Evolutionary conservation across 2,113 vertebrate species (phyloP).

Genomic region (Pristiophorus japonicus): DNA sequence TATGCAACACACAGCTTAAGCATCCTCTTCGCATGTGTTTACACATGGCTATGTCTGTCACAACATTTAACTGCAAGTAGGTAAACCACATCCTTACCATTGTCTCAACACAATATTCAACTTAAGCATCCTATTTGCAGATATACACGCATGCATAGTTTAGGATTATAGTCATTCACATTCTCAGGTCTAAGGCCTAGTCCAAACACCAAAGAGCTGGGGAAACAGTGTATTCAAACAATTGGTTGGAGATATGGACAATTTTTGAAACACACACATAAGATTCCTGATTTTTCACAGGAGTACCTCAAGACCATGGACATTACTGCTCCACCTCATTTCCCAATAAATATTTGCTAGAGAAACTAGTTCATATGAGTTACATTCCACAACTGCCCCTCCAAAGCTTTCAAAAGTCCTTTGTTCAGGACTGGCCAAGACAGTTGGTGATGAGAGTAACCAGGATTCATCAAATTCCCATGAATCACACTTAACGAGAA

Average conservation of each 20-base stretch:
- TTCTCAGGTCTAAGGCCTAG: background rate
- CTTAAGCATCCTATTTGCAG: background rate
- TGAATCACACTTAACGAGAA: background rate
- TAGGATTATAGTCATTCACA: background rate
- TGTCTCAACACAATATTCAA: background rate
- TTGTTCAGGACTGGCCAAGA: background rate
- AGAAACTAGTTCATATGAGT: background rate
- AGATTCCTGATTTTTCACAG: background rate
- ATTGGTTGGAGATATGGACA: background rate
- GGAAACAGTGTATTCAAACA: background rate
- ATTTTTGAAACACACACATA: background rate
- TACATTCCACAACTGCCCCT: background rate
- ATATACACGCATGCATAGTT: background rate
- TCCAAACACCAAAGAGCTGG: background rate
- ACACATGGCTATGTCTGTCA: background rate
- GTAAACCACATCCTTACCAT: constrained; percentile 10
- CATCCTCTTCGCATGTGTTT: constrained; percentile 10
- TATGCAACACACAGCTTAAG: background rate
- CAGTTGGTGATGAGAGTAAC: background rate
- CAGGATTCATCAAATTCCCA: background rate
- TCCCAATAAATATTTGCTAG: background rate
- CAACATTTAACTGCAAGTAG: background rate
- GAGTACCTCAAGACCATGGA: background rate
- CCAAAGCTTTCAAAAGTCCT: background rate
- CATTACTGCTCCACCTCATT: background rate